Evolutionary conservation across 2,797 vertebrate genomes (phyloP), one percentile per base, ranked within the genome.

Genomic region (Corythornis leucogaster): DNA sequence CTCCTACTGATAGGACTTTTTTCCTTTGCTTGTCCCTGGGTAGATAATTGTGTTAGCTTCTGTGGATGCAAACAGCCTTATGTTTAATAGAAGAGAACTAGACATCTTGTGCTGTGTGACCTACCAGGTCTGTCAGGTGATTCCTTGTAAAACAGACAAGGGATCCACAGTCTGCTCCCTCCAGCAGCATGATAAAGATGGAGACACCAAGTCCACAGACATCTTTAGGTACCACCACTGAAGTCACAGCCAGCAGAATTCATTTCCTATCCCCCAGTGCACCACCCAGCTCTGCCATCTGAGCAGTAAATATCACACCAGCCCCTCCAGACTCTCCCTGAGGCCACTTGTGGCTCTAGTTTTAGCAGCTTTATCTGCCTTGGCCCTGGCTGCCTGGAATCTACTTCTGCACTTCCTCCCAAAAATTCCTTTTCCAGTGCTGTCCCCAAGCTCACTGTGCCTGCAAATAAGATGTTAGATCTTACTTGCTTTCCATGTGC

Each of bases 291-390:
- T 75, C 82, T 74, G 62, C 80, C 15, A 4, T 70, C 63, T 83
- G 67, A 91, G 91, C 91, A 85, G 90, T 95, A 96, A 97, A 96
- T 57, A 90, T 89, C 91, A 89, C 96, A 96, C 92, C 89, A 94
- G 73, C 69, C 82, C 63, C 76, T 95, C 90, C 88, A 80, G 93
- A 92, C n/a, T 82, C 75, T 89, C 93, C 67, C 86, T 43, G 67
- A 81, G 91, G 78, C 69, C 0, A 0, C 86, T 20, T 93, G 94
- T 89, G 89, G 71, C 89, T 94, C 58, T 88, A 74, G 62, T 82
- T 88, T 94, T 96, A 86, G 92, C 93, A 97, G 92, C 75, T 76
- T 86, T 91, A 78, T 90, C 86, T 93, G 75, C 35, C 87, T 94
- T 94, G 67, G 90, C 81, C 69, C 77, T 89, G 45, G 35, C 90